These are phyloP conservation scores for Notospermus geniculatus DNA, from an alignment of 1,140 invertebrate genomes.

Conservation along the genomic window DNA sequence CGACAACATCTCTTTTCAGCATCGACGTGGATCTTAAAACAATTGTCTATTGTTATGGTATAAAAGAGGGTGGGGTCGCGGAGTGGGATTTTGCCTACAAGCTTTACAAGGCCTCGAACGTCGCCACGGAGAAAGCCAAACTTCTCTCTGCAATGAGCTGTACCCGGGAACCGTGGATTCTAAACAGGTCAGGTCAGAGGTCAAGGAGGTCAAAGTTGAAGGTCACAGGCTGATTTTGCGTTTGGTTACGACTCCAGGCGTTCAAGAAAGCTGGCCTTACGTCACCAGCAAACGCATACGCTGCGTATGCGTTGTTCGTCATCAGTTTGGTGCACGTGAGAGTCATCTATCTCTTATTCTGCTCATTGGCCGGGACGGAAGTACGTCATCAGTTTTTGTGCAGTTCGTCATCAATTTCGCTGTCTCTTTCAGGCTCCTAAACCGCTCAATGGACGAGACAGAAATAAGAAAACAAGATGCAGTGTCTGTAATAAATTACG, in stretches of 20 bases:
- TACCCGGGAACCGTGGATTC: constrained; percentile 42
- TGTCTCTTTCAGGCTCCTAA: constrained; percentile 61
- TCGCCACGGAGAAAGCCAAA: constrained; percentile 48
- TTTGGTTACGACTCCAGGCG: too few species aligned
- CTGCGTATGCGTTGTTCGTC: too few species aligned
- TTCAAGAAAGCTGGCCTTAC: too few species aligned
- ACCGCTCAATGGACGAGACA: constrained; percentile 64
- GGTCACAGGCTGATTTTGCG: too few species aligned
- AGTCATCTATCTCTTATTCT: background rate
- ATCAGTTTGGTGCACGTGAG: background rate
- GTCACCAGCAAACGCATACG: too few species aligned
- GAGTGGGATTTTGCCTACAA: constrained; percentile 78
- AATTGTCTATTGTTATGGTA: constrained; percentile 72
- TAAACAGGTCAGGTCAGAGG: constrained; percentile 32
- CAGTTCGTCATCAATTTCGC: too few species aligned
- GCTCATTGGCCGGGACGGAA: background rate
- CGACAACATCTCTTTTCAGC: constrained; percentile 13
- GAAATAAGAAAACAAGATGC: constrained; percentile 70
- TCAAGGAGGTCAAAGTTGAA: background rate
- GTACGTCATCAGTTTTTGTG: background rate
- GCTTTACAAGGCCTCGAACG: constrained; percentile 64
- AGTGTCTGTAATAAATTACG: constrained; percentile 65
- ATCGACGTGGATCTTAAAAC: constrained; percentile 70
- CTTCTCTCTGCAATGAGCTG: constrained; percentile 76
- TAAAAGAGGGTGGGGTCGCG: constrained; percentile 66